A percentile compares a stretch with the other conserved stretches of the same genome.
phyloP scores from a whole-genome alignment of 2,113 vertebrate species.

The Siphamia tubifer region DNA sequence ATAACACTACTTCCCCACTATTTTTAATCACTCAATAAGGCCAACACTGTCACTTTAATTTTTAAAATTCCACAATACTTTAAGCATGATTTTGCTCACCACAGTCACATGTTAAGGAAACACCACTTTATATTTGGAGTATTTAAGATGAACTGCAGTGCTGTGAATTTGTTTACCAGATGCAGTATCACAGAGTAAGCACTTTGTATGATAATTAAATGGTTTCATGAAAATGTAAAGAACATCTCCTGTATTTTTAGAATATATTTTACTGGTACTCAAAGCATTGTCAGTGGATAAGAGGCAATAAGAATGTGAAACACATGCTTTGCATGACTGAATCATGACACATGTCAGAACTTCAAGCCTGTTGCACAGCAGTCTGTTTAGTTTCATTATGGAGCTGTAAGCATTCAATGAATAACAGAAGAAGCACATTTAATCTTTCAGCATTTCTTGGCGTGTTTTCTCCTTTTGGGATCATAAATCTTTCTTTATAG shows the following conservation, averaged over 20 bases:
- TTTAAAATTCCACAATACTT: background rate
- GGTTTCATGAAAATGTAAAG: background rate
- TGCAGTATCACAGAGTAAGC: background rate
- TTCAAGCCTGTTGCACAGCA: background rate
- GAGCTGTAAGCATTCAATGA: background rate
- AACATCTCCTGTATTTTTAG: background rate
- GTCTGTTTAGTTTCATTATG: background rate
- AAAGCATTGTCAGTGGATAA: background rate
- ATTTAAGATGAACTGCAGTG: background rate
- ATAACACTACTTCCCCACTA: constrained; percentile 1
- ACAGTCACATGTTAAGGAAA: background rate
- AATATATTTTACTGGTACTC: background rate
- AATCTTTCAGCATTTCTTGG: no score
- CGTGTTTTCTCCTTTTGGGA: no score
- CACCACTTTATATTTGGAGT: background rate
- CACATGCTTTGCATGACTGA: background rate
- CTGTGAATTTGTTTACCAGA: background rate
- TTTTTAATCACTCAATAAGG: background rate
- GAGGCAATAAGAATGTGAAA: constrained; percentile 33
- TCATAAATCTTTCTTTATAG: no score
- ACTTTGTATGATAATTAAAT: background rate
- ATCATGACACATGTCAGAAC: constrained; percentile 10
- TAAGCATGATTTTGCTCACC: background rate
- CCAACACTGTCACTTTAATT: background rate
- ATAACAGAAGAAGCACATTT: no score